Conservation (phyloP, 2,797 vertebrate species). For the Macropodus opercularis region DNA sequence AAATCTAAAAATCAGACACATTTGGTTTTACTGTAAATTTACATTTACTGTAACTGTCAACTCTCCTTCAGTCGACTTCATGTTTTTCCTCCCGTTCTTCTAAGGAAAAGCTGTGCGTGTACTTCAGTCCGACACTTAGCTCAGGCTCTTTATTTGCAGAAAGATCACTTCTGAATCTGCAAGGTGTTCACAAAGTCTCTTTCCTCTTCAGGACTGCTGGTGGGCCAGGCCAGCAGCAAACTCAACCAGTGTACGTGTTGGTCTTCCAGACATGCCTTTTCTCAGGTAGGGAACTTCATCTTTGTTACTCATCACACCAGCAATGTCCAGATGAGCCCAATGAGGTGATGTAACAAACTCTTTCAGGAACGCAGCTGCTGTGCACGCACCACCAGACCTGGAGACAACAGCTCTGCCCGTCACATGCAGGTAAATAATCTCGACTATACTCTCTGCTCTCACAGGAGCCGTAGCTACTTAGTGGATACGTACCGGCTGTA, state of each 20-base stretch:
- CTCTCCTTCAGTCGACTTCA: no score
- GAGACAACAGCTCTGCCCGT: neutral
- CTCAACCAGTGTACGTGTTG: conserved; percentile 92
- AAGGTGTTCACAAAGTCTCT: neutral
- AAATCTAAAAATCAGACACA: no score
- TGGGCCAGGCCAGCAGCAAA: conserved; percentile 84
- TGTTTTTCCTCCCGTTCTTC: neutral
- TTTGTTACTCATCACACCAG: conserved; percentile 96
- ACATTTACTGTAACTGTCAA: no score
- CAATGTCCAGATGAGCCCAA: conserved; percentile 98
- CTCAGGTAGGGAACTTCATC: conserved; percentile 93
- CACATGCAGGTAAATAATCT: conserved; percentile 9
- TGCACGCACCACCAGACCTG: conserved; percentile 95
- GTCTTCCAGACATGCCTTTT: conserved; percentile 96
- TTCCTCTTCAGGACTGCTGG: conserved; percentile 13
- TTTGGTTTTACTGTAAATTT: no score
- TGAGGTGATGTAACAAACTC: conserved; percentile 91
- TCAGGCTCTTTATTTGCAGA: neutral
- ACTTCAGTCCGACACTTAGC: neutral
- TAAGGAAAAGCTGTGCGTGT: neutral
- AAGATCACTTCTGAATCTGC: neutral
- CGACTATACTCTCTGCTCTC: neutral
- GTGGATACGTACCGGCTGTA: conserved; percentile 86
- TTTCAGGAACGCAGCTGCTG: conserved; percentile 93
- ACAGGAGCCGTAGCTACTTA: neutral